phyloP scores from a whole-genome alignment of 2,113 vertebrate species.

The Epinephelus moara region DNA sequence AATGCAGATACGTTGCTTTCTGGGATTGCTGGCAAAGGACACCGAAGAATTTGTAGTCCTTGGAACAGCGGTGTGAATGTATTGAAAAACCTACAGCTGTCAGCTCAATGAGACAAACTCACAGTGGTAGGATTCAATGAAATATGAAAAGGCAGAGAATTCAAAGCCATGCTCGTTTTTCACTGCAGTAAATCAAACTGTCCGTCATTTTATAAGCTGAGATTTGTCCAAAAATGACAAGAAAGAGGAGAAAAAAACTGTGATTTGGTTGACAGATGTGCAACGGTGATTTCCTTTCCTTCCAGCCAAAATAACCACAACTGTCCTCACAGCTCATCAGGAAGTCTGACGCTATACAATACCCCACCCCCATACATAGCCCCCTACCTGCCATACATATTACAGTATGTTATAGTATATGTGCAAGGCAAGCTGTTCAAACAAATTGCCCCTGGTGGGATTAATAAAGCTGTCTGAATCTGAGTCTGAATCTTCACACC shows the following conservation, averaged over 20 bases:
- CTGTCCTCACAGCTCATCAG: constrained; percentile 49
- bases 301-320: constrained; percentile 57
- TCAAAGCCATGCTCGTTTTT: constrained; percentile 62
- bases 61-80: constrained; percentile 30
- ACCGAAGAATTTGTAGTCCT: constrained; percentile 37
- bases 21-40: constrained; percentile 19
- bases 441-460: too few species aligned
- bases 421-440: too few species aligned
- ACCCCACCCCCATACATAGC: too few species aligned
- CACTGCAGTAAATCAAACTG: constrained; percentile 63
- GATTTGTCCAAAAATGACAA: constrained; percentile 64
- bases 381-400: too few species aligned
- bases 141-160: constrained; percentile 57
- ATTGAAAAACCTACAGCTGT: constrained; percentile 63
- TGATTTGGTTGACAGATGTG: constrained; percentile 71
- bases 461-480: too few species aligned
- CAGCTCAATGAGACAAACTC: constrained; percentile 34
- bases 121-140: constrained; percentile 40
- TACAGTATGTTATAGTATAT: too few species aligned
- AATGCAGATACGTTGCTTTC: constrained; percentile 41
- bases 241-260: constrained; percentile 10
- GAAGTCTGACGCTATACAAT: constrained; percentile 16
- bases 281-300: constrained; percentile 58
- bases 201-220: constrained; percentile 64
- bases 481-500: too few species aligned